These are phyloP conservation scores for Hyperoodon ampullatus DNA, from an alignment of 2,113 vertebrate genomes.

Conservation along the genomic window DNA sequence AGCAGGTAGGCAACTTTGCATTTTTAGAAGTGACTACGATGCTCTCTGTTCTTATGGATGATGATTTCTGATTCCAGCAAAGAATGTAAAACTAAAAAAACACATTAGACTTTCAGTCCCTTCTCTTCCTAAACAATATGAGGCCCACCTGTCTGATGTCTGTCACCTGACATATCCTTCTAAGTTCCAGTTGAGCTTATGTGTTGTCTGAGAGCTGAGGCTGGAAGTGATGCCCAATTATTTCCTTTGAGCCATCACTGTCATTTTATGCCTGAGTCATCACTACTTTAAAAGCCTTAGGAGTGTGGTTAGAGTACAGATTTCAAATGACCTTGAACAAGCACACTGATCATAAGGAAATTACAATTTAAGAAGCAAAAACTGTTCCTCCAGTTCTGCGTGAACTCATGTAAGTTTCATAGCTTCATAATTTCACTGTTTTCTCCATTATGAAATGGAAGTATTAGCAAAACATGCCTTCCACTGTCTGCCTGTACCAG, in stretches of 20 bases:
- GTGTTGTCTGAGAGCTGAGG: not conserved
- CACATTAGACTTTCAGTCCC: not conserved
- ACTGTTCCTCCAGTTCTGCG: not conserved
- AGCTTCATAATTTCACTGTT: not conserved
- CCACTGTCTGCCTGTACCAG: not conserved
- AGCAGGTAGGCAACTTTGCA: constrained; percentile 21
- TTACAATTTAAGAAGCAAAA: not conserved
- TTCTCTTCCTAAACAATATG: not conserved
- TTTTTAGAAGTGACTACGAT: constrained; percentile 66
- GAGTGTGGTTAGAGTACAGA: not conserved
- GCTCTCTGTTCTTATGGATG: constrained; percentile 47
- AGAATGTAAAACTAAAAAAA: constrained; percentile 14
- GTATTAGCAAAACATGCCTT: not conserved
- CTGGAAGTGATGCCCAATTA: not conserved
- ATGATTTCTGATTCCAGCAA: constrained; percentile 56
- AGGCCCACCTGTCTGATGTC: not conserved
- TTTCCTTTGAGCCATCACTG: not conserved
- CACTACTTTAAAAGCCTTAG: not conserved
- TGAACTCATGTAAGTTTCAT: not conserved
- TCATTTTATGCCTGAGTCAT: not conserved
- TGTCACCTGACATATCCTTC: too few relatives aligned
- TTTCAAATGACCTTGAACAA: not conserved
- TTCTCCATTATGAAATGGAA: not conserved
- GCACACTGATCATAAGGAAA: not conserved
- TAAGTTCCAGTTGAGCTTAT: not conserved